Conservation (phyloP, 2,888 invertebrate genomes). For the Cataglyphis livida region DNA sequence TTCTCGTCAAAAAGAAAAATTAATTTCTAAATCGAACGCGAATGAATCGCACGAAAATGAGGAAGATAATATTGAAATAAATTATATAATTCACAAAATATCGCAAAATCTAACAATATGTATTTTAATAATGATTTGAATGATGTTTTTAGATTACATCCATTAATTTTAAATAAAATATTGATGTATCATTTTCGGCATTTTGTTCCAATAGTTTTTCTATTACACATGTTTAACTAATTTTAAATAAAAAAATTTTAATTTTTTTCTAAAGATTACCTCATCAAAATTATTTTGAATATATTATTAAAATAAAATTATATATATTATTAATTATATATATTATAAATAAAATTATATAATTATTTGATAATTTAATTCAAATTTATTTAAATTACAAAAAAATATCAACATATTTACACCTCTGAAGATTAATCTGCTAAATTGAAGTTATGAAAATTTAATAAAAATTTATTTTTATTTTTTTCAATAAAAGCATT, state of each 20-base stretch:
- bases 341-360: neutral
- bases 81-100: neutral
- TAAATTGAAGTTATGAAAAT: constrained; percentile 7
- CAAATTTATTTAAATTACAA: neutral
- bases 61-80: neutral
- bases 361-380: neutral
- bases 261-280: neutral
- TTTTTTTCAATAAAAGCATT: neutral
- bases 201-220: neutral
- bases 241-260: neutral
- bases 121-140: neutral
- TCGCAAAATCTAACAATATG: neutral
- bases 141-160: neutral
- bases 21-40: neutral
- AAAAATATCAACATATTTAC: neutral
- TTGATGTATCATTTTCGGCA: neutral
- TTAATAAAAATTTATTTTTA: neutral
- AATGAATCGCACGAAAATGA: neutral
- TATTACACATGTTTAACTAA: neutral
- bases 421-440: neutral
- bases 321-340: neutral
- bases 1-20: constrained; percentile 2
- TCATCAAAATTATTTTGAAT: neutral
- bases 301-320: constrained; percentile 1
- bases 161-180: neutral